Evolutionary conservation across 37 sponge, comb jelly and placozoan genomes (phyloP).

Genomic region (Aplysina aerophoba): DNA sequence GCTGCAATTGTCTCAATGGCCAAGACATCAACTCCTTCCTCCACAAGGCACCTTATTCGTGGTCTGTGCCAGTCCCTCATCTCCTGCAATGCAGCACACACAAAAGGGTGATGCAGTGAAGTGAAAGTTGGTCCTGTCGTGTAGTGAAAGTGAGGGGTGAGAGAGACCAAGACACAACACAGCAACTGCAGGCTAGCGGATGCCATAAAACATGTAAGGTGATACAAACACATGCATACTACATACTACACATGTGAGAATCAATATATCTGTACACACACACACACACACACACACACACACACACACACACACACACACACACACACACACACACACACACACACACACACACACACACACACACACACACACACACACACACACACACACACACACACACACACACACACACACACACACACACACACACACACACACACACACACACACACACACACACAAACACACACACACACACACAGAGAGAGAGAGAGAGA

Average conservation of each 20-base stretch:
- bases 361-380: constrained; percentile 45
- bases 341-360: constrained; percentile 46
- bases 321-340: constrained; percentile 39
- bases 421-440: constrained; percentile 28
- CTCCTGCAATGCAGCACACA: neutral
- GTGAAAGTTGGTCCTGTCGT: too few species aligned
- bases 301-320: constrained; percentile 25
- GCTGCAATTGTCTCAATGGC: constrained; percentile 84
- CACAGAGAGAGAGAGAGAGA: too few species aligned
- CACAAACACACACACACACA: constrained; percentile 11
- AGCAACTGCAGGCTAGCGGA: too few species aligned
- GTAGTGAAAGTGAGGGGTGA: too few species aligned
- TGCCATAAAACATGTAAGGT: neutral
- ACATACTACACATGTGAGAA: too few species aligned
- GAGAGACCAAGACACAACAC: too few species aligned
- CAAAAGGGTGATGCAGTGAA: neutral
- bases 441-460: neutral
- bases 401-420: constrained; percentile 43
- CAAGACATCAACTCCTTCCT: constrained; percentile 69
- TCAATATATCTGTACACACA: too few species aligned
- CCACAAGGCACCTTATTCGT: constrained; percentile 48
- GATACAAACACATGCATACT: constrained; percentile 5
- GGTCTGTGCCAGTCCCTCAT: constrained; percentile 77
- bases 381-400: constrained; percentile 39
- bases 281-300: too few species aligned